Percentiles rank a stretch among this genome's conserved stretches.
phyloP scores from a whole-genome alignment of 2,113 vertebrate genomes.

The Tonatia bakeri region DNA sequence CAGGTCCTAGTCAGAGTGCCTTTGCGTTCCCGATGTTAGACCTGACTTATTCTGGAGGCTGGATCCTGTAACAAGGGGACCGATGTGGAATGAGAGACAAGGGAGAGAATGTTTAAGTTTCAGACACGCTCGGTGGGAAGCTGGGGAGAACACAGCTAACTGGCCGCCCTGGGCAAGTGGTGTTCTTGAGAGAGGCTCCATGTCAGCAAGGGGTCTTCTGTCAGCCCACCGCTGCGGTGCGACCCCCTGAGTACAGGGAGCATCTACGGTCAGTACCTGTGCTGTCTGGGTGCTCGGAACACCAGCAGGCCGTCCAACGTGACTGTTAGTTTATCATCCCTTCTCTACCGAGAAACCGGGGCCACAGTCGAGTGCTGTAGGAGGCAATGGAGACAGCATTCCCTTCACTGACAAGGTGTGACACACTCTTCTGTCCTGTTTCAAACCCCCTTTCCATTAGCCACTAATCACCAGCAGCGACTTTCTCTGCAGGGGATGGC shows the following conservation, averaged over 20 bases:
- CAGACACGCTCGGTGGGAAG: not conserved
- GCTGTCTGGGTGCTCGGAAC: not conserved
- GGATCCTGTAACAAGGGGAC: not conserved
- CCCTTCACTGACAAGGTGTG: not conserved
- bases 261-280: not conserved
- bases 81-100: too few species aligned
- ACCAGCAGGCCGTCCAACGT: not conserved
- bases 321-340: not conserved
- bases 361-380: not conserved
- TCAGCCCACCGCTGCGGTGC: not conserved
- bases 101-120: not conserved
- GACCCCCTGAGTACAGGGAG: not conserved
- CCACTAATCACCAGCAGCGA: not conserved
- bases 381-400: accelerated
- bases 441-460: not conserved
- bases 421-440: not conserved
- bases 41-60: not conserved
- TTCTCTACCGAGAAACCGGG: not conserved
- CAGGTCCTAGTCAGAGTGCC: not conserved
- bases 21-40: not conserved
- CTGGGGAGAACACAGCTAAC: not conserved
- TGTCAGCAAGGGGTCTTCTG: not conserved
- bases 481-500: conserved; percentile 83
- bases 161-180: not conserved
- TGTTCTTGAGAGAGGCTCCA: not conserved